Conservation (phyloP, 2,888 invertebrate species). For the Saturnia japonica region DNA sequence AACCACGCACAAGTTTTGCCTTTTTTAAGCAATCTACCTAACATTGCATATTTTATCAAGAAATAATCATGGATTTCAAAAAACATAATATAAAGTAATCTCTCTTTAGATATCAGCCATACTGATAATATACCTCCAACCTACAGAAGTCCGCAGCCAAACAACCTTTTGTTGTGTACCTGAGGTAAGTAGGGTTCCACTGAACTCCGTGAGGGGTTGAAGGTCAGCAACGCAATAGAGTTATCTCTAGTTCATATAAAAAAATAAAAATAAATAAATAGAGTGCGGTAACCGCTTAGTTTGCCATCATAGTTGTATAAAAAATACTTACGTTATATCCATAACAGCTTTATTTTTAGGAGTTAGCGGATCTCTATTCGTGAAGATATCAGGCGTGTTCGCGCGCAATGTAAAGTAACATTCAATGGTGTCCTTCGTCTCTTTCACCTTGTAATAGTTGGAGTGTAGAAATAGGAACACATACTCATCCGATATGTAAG, state of each 20-base stretch:
- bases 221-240: no score
- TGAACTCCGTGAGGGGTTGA: no score
- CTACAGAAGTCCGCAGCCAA: no score
- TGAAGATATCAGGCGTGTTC: slow-evolving; percentile 82
- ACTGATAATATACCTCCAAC: no score
- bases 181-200: no score
- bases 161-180: no score
- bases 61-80: neutral
- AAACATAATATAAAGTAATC: no score
- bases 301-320: no score
- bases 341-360: slow-evolving; percentile 78
- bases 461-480: slow-evolving; percentile 85
- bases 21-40: neutral
- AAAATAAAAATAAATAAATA: no score
- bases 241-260: no score
- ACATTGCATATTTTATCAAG: neutral
- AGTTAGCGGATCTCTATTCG: slow-evolving; percentile 78
- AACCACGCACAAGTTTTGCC: neutral
- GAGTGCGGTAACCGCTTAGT: no score
- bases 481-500: slow-evolving; percentile 84
- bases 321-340: slow-evolving; percentile 81
- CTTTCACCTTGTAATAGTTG: slow-evolving; percentile 74
- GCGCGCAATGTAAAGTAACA: slow-evolving; percentile 82
- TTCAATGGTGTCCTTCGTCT: slow-evolving; percentile 75
- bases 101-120: no score